Evolutionary conservation across 1,140 invertebrate genomes (phyloP), one percentile per base, ranked within the genome.

Genomic region (Reticulitermes speratus): DNA sequence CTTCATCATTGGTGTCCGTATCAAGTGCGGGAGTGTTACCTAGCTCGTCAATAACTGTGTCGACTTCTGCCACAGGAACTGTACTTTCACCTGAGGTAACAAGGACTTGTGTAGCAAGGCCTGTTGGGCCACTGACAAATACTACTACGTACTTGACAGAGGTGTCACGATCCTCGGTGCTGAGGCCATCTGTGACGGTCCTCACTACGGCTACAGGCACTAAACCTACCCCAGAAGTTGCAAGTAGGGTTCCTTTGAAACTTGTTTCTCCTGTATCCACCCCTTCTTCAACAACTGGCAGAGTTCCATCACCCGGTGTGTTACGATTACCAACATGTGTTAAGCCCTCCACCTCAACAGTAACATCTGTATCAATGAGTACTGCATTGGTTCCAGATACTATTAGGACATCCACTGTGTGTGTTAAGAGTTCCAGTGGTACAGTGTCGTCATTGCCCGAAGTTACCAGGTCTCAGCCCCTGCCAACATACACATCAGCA

Each of bases 1-100:
- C 88, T n/a, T 86, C 88, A 16, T 65, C 88, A 21, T 32, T 87
- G 30, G 86, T 87, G 59, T 52, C 82, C 52, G 82, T 85, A 11
- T 87, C 86, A 38, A 86, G 75, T 86, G 75, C 75, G 23, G 75
- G 25, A 44, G 82, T 83, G 82, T 45, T 83, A 55, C 44, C 75
- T 44, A 45, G 75, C 32, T 52, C 44, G 45, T 55, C 86, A 85
- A 81, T 85, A n/a, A 59, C 84, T 65, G 59, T 86, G 69, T 45
- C 84, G 23, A 85, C 81, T 48, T 25, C 83, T 45, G n/a, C 84
- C 30, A 45, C 82, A 86, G 81, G 38, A 11, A 23, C 82, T 45
- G 75, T 84, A 5, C 38, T 83, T 45, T 44, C 45, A 25, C 69
- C 85, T 8, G 85, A 86, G 16, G 30, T 55, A 30, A 44, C 59